Conservation (phyloP, 2,797 vertebrate genomes). For the Todus mexicanus region DNA sequence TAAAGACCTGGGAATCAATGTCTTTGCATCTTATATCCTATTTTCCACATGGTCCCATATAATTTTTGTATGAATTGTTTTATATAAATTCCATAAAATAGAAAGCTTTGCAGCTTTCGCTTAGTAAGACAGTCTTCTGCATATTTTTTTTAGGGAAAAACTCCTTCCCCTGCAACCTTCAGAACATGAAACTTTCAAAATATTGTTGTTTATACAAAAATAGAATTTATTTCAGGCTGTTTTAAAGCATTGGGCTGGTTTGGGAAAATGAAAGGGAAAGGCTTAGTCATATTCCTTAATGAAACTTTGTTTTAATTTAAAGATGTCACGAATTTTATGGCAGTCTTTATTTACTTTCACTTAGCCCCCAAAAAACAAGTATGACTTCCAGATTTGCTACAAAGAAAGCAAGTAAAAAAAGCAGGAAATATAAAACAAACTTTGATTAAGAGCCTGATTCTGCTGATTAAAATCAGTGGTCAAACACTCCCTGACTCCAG, state of each 20-base stretch:
- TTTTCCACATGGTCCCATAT: background rate
- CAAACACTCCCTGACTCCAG: conserved; percentile 10
- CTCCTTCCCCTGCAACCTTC: background rate
- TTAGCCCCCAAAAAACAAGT: background rate
- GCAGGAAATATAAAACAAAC: conserved; percentile 42
- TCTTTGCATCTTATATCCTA: background rate
- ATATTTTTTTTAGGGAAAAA: background rate
- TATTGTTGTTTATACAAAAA: background rate
- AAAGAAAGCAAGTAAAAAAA: conserved; percentile 29
- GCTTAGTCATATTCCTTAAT: background rate
- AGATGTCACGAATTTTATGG: conserved; percentile 23
- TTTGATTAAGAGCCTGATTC: conserved; percentile 46
- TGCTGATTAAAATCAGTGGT: conserved; percentile 46
- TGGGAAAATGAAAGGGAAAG: background rate
- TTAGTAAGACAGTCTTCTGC: background rate
- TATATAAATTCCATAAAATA: background rate
- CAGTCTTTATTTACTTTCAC: conserved; percentile 38
- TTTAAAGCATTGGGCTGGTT: background rate
- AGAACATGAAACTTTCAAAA: background rate
- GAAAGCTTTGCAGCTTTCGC: background rate
- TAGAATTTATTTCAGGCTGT: background rate
- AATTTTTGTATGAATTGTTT: background rate
- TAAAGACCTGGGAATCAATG: background rate
- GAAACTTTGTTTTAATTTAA: conserved; percentile 32
- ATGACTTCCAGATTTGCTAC: conserved; percentile 36